Base-by-base conservation (phyloP, 2,888 invertebrate species). In the Patella pellucida region DNA sequence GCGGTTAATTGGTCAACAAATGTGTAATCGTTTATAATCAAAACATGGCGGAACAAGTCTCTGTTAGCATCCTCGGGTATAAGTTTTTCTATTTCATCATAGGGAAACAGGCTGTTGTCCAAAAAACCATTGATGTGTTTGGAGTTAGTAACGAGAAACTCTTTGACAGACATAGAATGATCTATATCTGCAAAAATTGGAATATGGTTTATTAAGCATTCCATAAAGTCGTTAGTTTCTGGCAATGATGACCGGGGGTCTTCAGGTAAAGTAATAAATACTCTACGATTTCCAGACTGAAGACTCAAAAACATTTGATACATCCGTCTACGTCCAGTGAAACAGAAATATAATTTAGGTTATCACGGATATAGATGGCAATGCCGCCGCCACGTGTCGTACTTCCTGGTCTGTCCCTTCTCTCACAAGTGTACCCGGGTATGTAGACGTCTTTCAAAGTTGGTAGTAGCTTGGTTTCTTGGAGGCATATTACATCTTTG, bases 151-250 rank as follows among this genome's bases (percentile, higher is more conserved):
- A 23, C 23, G 2, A 62, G 62, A 19, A 62, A 62, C 3, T 62
- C 19, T 16, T 23, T 62, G 9, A 62, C 19, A 19, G 62, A 23
- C 23, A 23, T 62, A 16, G 19, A 23, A 11, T 19, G 23, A 12
- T 62, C 62, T 62, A 62, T 62, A 14, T 62, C 62, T 3, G 19
- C 62, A 62, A 62, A 62, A 12, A 62, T 62, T 19, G 62, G 62
- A 23, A 62, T 23, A 23, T 62, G 62, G 23, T 62, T 62, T 19
- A 23, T 23, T 12, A 62, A 23, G 23, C 62, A 62, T 62, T 62
- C 62, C 23, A 62, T 62, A 23, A 19, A 23, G 14, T 62, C 14
- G 14, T 23, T 23, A 15, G 23, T 11, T 23, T 62, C 19, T 41
- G 41, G 41, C 19, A 62, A 19, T 11, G 62, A 62, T 19, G 19